Conservation (phyloP, 2,888 invertebrate species). For the Diarsia brunnea region DNA sequence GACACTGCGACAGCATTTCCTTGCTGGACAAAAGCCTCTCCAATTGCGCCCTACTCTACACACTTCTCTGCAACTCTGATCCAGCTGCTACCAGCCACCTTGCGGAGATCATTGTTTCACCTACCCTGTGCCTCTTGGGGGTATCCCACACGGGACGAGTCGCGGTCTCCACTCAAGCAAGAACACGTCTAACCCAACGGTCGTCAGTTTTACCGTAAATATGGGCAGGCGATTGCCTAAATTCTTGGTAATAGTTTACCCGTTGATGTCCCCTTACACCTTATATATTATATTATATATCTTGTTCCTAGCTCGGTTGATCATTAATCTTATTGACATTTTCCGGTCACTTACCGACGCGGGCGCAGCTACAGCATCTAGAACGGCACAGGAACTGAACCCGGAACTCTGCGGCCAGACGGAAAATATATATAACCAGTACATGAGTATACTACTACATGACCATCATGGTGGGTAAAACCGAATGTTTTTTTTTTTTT, state of each 20-base stretch:
- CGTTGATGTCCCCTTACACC: background rate
- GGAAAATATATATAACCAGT: slow-evolving; percentile 1
- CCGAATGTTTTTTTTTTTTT: too few relatives aligned
- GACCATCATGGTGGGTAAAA: background rate
- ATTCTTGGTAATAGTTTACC: background rate
- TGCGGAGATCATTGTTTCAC: background rate
- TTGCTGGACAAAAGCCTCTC: too few relatives aligned
- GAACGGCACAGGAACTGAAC: slow-evolving; percentile 33
- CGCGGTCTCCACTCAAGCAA: too few relatives aligned
- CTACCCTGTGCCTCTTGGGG: background rate
- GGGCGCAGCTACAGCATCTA: background rate
- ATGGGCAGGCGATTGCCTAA: background rate
- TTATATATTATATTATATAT: background rate
- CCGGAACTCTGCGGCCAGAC: slow-evolving; percentile 41
- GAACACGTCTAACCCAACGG: background rate
- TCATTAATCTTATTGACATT: slow-evolving; percentile 33
- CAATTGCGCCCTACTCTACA: background rate
- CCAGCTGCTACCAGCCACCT: background rate
- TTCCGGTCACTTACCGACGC: slow-evolving; percentile 26
- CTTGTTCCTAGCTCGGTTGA: background rate
- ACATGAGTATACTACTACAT: background rate
- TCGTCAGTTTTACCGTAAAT: background rate
- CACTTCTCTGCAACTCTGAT: background rate
- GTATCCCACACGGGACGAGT: background rate
- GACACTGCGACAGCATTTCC: too few relatives aligned